Percentiles rank a stretch among this genome's conserved stretches.
Evolutionary conservation across 1,140 invertebrate genomes (phyloP).

Genomic region (Saccostrea cuccullata): DNA sequence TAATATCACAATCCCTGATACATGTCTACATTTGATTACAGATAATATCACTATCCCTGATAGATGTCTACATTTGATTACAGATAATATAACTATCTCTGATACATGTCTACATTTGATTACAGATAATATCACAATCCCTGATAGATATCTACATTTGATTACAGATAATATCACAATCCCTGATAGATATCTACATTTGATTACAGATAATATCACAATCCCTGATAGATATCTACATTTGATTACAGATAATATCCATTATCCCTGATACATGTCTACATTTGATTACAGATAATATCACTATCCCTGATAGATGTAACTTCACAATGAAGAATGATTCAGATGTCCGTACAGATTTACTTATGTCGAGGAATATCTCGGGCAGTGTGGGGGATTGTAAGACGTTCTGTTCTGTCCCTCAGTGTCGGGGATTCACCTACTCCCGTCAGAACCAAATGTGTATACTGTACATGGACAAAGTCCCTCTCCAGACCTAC

Average conservation of each 20-base stretch:
- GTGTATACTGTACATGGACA: background rate
- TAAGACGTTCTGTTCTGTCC: background rate
- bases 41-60: background rate
- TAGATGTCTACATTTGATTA: no score
- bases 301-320: background rate
- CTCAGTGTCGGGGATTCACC: background rate
- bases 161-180: no score
- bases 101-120: background rate
- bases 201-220: background rate
- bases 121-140: no score
- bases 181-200: background rate
- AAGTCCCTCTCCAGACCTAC: no score
- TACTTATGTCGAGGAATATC: background rate
- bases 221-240: background rate
- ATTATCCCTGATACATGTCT: background rate
- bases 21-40: background rate
- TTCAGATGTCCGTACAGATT: background rate
- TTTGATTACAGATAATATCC: no score
- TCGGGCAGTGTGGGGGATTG: background rate
- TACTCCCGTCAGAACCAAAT: background rate
- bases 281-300: background rate
- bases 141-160: no score
- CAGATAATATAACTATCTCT: background rate
- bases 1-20: background rate
- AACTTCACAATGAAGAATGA: constrained; percentile 10